Evolutionary conservation across 2,888 invertebrate genomes (phyloP), one percentile per base, ranked within the genome.

Genomic region (Saturnia pavonia): DNA sequence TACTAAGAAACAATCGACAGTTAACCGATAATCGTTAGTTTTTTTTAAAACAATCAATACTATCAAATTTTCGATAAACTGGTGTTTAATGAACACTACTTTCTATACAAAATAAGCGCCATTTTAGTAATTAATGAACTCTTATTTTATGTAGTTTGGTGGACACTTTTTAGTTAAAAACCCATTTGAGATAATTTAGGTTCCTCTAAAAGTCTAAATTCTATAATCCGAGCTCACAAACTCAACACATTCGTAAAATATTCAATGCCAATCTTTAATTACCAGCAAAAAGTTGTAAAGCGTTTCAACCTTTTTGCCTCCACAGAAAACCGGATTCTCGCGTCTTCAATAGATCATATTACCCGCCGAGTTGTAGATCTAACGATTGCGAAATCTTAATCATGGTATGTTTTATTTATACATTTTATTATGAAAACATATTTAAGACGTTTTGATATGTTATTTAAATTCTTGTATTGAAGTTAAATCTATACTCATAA

Each of bases 211-310:
- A 16, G 48, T 19, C 25, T 14, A 25, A 27, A 60, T 12, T 7
- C 4, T 60, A 60, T 27, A 27, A n/a, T n/a, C n/a, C 54, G 25
- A 25, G 27, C 12, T 60, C 57, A n/a, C n/a, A n/a, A n/a, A n/a
- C n/a, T 27, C 16, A 60, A 34, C 57, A 60, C 27, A 27, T 60
- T 60, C 57, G 40, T 40, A 65, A 19, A 40, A 19, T 40, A 40
- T 65, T 40, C 65, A 65, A 65, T 40, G 65, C 9, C 65, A 40
- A 40, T n/a, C 65, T 65, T 65, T 65, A 65, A 65, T 65, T 65
- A 65, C 40, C 19, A 40, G 40, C 65, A 65, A 65, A 65, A 65
- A 34, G 65, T 65, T 34, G 1, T 65, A 14, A 19, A 65, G n/a
- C 40, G 25, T 57, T 25, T 57, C 7, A 19, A 27, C 25, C 25